Evolutionary conservation across 2,797 vertebrate genomes (phyloP).

Genomic region (Platyrinchus mystaceus): DNA sequence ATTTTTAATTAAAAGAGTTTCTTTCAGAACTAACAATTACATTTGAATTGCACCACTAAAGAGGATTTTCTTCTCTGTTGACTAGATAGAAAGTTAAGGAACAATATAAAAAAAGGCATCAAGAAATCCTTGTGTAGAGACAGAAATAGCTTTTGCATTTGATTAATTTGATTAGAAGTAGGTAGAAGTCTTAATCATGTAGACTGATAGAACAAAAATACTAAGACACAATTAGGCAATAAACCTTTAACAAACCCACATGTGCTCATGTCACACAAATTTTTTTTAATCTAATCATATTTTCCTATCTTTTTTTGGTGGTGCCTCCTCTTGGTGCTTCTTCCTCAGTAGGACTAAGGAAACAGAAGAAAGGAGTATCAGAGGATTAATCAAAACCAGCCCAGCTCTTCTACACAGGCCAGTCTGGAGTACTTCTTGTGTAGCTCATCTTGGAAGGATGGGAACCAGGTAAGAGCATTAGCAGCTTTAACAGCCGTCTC

Average conservation of each 20-base stretch:
- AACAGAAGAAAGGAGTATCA: neutral
- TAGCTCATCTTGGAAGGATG: neutral
- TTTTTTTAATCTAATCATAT: neutral
- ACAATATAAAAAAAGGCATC: neutral
- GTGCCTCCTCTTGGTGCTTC: neutral
- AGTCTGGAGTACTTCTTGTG: neutral
- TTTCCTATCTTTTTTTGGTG: neutral
- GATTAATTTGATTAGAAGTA: neutral
- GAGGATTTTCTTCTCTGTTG: constrained; percentile 20
- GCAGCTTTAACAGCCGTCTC: neutral
- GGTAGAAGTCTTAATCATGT: neutral
- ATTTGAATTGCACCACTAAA: constrained; percentile 27
- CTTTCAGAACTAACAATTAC: constrained; percentile 39
- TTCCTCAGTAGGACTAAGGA: neutral
- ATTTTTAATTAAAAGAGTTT: constrained; percentile 32
- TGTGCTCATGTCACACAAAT: neutral
- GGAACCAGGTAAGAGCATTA: neutral
- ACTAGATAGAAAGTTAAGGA: constrained; percentile 6
- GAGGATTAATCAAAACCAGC: neutral
- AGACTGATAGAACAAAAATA: neutral
- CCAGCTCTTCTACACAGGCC: neutral
- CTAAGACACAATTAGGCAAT: neutral
- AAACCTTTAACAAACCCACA: neutral
- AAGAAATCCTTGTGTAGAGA: neutral
- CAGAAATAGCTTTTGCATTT: neutral